phyloP scores from a whole-genome alignment of 2,113 vertebrate species.

The Ancistrus triradiatus region DNA sequence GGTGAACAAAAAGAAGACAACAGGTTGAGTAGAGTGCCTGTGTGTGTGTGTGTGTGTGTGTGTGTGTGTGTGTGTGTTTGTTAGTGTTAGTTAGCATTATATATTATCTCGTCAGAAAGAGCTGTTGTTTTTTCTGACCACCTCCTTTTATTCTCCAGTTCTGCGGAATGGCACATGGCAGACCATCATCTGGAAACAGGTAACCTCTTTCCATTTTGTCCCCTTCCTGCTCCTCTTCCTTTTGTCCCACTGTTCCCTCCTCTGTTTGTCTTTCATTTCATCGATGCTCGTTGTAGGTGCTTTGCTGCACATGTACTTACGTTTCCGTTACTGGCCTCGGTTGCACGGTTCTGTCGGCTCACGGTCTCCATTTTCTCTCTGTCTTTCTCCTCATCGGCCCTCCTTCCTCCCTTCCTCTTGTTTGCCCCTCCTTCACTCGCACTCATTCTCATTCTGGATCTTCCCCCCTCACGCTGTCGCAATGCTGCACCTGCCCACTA shows the following conservation, averaged over 20 bases:
- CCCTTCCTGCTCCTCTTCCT: too few relatives aligned
- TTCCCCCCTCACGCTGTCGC: slow-evolving; percentile 63
- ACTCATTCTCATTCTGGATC: slow-evolving; percentile 50
- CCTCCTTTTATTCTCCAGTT: slow-evolving; percentile 77
- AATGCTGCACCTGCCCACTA: slow-evolving; percentile 70
- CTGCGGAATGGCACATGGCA: slow-evolving; percentile 90
- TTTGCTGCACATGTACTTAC: not conserved
- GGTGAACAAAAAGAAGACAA: slow-evolving; percentile 95
- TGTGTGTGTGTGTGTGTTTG: slow-evolving; percentile 46
- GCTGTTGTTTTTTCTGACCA: slow-evolving; percentile 42
- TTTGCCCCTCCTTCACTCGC: slow-evolving; percentile 10
- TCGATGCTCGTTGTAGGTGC: not conserved
- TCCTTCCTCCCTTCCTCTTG: slow-evolving; percentile 17
- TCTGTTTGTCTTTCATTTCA: not conserved
- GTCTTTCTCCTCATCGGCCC: slow-evolving; percentile 11
- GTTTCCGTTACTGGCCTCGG: slow-evolving; percentile 22
- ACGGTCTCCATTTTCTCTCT: slow-evolving; percentile 25
- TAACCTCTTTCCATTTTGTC: slow-evolving; percentile 55
- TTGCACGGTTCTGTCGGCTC: slow-evolving; percentile 15
- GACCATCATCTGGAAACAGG: slow-evolving; percentile 96
- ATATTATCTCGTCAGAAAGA: not conserved
- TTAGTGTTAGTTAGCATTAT: not conserved
- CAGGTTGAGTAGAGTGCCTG: slow-evolving; percentile 73
- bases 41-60: slow-evolving; percentile 16
- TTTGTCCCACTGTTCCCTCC: slow-evolving; percentile 1